phyloP scores from a whole-genome alignment of 2,113 vertebrate species.

The Prunella fulvescens region DNA sequence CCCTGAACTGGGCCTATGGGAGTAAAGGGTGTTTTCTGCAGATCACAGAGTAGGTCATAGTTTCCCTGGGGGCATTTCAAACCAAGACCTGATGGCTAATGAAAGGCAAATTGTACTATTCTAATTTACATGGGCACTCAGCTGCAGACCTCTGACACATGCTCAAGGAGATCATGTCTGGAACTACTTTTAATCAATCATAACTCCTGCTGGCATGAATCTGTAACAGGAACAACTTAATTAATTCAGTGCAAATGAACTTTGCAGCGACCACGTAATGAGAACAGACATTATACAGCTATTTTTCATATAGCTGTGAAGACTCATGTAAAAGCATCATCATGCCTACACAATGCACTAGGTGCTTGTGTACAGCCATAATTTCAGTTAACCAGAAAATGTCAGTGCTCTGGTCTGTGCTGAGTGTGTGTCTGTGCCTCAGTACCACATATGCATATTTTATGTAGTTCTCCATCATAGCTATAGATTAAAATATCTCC shows the following conservation, averaged over 20 bases:
- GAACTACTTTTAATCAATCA: constrained; percentile 44
- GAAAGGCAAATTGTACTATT: constrained; percentile 32
- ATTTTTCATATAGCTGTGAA: background rate
- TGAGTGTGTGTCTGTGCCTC: background rate
- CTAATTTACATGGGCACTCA: constrained; percentile 31
- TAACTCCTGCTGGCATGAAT: constrained; percentile 18
- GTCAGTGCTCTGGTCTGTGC: background rate
- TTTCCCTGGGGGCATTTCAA: background rate
- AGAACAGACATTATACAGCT: background rate
- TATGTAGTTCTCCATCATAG: background rate
- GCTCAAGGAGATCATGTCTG: constrained; percentile 30
- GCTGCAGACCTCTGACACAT: constrained; percentile 41
- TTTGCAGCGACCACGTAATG: background rate
- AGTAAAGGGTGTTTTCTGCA: constrained; percentile 1
- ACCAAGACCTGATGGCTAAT: constrained; percentile 36
- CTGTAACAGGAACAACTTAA: constrained; percentile 9
- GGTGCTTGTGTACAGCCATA: background rate
- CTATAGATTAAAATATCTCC: background rate
- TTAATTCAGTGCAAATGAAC: constrained; percentile 41
- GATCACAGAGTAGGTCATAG: constrained; percentile 25
- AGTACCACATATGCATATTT: background rate
- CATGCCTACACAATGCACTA: background rate
- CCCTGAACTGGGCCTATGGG: background rate
- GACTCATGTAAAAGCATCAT: background rate
- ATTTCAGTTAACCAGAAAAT: background rate